Conservation (phyloP, 2,888 invertebrate genomes). For the Pegoplata infirma region DNA sequence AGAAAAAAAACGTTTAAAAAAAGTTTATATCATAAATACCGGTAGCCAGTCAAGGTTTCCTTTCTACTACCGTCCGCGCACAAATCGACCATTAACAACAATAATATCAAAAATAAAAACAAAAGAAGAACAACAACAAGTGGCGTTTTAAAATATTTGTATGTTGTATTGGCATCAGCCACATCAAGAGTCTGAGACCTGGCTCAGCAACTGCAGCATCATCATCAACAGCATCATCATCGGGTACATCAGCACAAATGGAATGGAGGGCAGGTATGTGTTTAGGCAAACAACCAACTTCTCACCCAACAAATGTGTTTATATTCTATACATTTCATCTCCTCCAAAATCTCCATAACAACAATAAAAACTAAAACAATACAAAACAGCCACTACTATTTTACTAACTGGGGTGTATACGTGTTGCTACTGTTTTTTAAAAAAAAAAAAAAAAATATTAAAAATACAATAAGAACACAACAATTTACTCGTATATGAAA, state of each 20-base stretch:
- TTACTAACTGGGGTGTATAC: constrained; percentile 31
- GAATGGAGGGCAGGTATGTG: constrained; percentile 2
- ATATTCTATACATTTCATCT: not conserved
- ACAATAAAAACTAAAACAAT: constrained; percentile 3
- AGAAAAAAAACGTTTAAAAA: constrained; percentile 14
- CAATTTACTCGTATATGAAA: not conserved
- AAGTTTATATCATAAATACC: constrained; percentile 43
- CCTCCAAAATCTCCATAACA: not conserved
- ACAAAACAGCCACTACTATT: constrained; percentile 1
- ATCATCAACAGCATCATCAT: no score
- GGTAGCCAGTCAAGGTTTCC: constrained; percentile 55
- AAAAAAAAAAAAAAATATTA: no score
- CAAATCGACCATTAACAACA: constrained; percentile 35
- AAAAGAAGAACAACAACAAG: constrained; percentile 41
- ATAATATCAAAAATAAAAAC: constrained; percentile 3
- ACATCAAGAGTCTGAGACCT: not conserved
- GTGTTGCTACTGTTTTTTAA: constrained; percentile 32
- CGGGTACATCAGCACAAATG: no score
- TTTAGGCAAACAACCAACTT: constrained; percentile 3
- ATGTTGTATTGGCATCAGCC: constrained; percentile 27
- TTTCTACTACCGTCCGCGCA: constrained; percentile 10
- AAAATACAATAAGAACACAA: no score
- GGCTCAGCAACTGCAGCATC: not conserved
- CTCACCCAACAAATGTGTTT: not conserved
- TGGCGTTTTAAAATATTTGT: constrained; percentile 55